Conservation (phyloP, 2,888 invertebrate genomes). For the Pandemis heparana region DNA sequence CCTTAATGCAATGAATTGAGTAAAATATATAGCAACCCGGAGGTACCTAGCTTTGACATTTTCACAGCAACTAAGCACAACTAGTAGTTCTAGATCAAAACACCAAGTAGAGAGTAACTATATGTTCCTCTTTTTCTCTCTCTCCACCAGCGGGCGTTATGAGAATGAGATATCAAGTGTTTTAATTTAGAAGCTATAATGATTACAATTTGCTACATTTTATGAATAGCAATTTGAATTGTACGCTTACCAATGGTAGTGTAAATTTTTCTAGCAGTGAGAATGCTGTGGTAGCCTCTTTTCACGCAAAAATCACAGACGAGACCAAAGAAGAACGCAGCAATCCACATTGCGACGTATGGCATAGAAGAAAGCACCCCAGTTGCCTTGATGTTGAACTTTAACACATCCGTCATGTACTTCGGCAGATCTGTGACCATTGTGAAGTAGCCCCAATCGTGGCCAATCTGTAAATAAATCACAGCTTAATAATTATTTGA, state of each 20-base stretch:
- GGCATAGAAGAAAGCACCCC: conserved; percentile 88
- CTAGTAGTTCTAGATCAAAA: background rate
- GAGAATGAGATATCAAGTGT: no score
- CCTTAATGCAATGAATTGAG: no score
- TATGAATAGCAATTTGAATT: background rate
- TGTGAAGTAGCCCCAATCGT: conserved; percentile 90
- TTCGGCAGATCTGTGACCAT: conserved; percentile 90
- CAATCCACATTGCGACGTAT: conserved; percentile 88
- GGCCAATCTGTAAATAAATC: conserved; percentile 82
- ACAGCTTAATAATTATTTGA: background rate
- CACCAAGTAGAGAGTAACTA: background rate
- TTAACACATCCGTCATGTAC: conserved; percentile 89
- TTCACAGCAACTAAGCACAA: background rate
- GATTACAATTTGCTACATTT: background rate
- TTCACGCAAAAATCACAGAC: conserved; percentile 89
- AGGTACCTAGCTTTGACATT: background rate
- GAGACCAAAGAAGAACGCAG: conserved; percentile 87
- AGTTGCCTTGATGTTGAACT: conserved; percentile 88
- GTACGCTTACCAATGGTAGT: conserved; percentile 87
- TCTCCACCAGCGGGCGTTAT: no score
- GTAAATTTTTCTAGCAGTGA: conserved; percentile 87
- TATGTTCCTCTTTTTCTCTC: no score
- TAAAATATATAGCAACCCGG: no score
- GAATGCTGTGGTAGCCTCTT: conserved; percentile 83
- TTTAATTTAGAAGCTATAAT: no score